These are phyloP conservation scores for Gila orcuttii DNA, from an alignment of 2,113 vertebrate genomes.

Conservation along the genomic window DNA sequence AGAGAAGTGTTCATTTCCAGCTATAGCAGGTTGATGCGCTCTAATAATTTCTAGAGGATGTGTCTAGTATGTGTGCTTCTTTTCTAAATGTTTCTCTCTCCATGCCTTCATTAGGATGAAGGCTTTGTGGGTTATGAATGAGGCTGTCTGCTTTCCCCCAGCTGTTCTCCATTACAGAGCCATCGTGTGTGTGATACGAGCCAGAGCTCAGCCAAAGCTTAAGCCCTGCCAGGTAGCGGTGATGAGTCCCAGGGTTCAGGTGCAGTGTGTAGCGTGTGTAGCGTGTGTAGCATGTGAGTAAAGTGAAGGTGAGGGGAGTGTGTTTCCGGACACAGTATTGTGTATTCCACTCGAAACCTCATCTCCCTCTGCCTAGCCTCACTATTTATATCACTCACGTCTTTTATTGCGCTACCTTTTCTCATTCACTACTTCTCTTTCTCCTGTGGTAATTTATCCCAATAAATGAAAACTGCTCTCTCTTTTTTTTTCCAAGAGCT, in stretches of 20 bases:
- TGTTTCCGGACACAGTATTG: slow-evolving; percentile 58
- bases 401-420: slow-evolving; percentile 40
- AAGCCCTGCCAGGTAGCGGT: slow-evolving; percentile 61
- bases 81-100: slow-evolving; percentile 23
- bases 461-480: slow-evolving; percentile 55
- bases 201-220: slow-evolving; percentile 49
- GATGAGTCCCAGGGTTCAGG: slow-evolving; percentile 62
- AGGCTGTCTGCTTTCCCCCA: slow-evolving; percentile 75
- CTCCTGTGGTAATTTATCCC: slow-evolving; percentile 61
- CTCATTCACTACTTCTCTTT: slow-evolving; percentile 35
- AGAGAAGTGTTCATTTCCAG: slow-evolving; percentile 31
- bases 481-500: slow-evolving; percentile 30
- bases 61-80: background rate
- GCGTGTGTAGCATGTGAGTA: slow-evolving; percentile 42
- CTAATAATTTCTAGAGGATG: background rate
- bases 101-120: slow-evolving; percentile 40
- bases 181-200: slow-evolving; percentile 53
- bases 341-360: slow-evolving; percentile 47
- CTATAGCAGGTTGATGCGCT: slow-evolving; percentile 26
- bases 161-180: slow-evolving; percentile 80
- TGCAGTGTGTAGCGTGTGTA: slow-evolving; percentile 4
- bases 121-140: slow-evolving; percentile 79
- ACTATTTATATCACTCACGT: slow-evolving; percentile 55
- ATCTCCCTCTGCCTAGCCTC: slow-evolving; percentile 41
- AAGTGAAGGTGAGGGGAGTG: slow-evolving; percentile 41